A percentile compares a stretch with the other conserved stretches of the same genome.
Evolutionary conservation across 2,113 vertebrate species (phyloP).

Genomic region (Ifrita kowaldi): DNA sequence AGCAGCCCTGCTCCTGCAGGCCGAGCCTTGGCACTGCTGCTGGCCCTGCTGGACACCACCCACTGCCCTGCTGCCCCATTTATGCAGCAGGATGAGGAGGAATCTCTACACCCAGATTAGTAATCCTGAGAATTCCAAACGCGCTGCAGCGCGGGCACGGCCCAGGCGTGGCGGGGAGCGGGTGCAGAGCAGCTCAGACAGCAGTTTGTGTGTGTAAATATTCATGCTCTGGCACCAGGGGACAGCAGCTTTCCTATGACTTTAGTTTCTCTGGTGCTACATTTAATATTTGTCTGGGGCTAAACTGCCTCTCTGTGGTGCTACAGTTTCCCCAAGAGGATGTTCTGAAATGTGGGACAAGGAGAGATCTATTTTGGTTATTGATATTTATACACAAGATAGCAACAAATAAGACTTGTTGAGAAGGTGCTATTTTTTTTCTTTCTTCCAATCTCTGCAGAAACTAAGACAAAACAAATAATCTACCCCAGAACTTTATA

Average conservation of each 20-base stretch:
- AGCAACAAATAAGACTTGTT: conserved; percentile 45
- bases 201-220: conserved; percentile 50
- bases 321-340: conserved; percentile 42
- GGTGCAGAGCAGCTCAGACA: conserved; percentile 1
- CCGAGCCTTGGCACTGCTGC: conserved; percentile 30
- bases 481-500: neutral
- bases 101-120: neutral
- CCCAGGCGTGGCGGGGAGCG: neutral
- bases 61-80: neutral
- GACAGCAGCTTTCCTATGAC: neutral
- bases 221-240: conserved; percentile 42
- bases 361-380: conserved; percentile 72
- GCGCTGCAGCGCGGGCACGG: neutral
- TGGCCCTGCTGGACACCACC: conserved; percentile 27
- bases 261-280: conserved; percentile 70
- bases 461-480: conserved; percentile 1
- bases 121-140: neutral
- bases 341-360: conserved; percentile 36
- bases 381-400: conserved; percentile 64
- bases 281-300: conserved; percentile 65
- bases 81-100: neutral
- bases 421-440: conserved; percentile 55
- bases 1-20: conserved; percentile 61
- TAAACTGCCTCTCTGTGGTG: conserved; percentile 66
- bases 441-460: conserved; percentile 31